Evolutionary conservation across 2,888 invertebrate species (phyloP).

Genomic region (Anaspis maculata): DNA sequence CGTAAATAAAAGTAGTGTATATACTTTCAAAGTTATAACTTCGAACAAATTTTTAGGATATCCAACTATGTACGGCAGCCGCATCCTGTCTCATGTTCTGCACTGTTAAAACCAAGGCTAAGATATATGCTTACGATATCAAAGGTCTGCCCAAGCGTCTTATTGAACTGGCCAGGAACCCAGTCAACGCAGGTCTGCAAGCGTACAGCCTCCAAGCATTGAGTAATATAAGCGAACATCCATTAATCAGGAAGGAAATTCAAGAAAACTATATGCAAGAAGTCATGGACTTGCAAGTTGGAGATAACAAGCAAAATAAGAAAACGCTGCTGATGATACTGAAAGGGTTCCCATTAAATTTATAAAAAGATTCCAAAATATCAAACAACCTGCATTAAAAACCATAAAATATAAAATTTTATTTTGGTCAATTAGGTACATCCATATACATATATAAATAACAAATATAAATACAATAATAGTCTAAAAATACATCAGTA

Average conservation of each 20-base stretch:
- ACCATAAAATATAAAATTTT: too few relatives aligned
- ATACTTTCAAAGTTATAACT: background rate
- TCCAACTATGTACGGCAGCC: constrained; percentile 29
- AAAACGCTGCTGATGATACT: constrained; percentile 4
- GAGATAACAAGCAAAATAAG: constrained; percentile 3
- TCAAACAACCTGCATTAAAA: too few relatives aligned
- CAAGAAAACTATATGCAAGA: background rate
- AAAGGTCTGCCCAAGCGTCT: constrained; percentile 26
- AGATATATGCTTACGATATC: constrained; percentile 28
- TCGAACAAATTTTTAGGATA: constrained; percentile 20
- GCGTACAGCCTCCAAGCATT: constrained; percentile 10
- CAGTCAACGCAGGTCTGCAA: constrained; percentile 10
- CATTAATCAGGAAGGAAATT: constrained; percentile 5
- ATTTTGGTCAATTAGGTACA: too few relatives aligned
- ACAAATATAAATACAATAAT: too few relatives aligned
- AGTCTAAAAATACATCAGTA: too few relatives aligned
- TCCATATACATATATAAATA: too few relatives aligned
- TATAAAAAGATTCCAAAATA: too few relatives aligned
- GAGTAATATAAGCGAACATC: constrained; percentile 11
- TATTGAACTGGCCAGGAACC: constrained; percentile 19
- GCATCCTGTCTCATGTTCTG: constrained; percentile 35
- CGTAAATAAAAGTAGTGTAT: background rate
- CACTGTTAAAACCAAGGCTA: constrained; percentile 32
- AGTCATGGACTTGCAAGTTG: constrained; percentile 7
- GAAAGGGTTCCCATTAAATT: too few relatives aligned